Percentiles rank a stretch among this genome's conserved stretches.
Conservation (phyloP, 2,888 invertebrate genomes). For the Hypomecis atomaria region DNA sequence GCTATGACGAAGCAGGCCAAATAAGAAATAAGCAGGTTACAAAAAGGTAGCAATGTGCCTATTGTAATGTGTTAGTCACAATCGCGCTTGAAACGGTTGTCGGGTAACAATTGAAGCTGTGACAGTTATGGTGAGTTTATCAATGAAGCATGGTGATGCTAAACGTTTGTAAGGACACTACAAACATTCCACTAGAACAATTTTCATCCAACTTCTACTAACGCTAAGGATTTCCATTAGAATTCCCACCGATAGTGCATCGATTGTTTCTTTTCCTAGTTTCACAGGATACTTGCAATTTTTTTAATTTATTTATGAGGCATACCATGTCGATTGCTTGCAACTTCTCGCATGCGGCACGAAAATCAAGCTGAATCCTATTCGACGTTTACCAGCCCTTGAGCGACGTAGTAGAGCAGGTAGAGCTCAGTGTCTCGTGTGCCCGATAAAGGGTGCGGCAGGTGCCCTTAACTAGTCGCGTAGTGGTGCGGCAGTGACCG, state of each 20-base stretch:
- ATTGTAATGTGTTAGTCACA: constrained; percentile 37
- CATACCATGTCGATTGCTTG: no score
- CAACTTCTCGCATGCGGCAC: no score
- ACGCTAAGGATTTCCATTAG: no score
- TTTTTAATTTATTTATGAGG: no score
- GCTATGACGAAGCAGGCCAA: constrained; percentile 28
- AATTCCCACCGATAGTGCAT: no score
- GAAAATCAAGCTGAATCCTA: no score
- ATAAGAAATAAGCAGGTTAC: constrained; percentile 17
- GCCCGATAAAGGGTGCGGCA: constrained; percentile 67
- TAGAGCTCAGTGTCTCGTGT: background rate
- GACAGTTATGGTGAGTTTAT: constrained; percentile 7
- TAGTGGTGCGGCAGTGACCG: constrained; percentile 79
- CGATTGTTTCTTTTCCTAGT: no score
- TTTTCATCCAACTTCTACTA: background rate
- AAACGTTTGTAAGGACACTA: background rate
- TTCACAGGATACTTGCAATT: no score
- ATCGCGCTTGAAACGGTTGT: constrained; percentile 9
- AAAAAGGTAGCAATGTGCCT: constrained; percentile 24
- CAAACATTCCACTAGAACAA: background rate
- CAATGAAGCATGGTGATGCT: constrained; percentile 9
- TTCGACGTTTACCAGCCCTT: no score
- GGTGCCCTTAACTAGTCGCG: constrained; percentile 66
- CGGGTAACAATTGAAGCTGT: background rate
- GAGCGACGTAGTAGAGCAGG: no score